phyloP scores from a whole-genome alignment of 1,140 invertebrate genomes.

The Drosophila truncata region DNA sequence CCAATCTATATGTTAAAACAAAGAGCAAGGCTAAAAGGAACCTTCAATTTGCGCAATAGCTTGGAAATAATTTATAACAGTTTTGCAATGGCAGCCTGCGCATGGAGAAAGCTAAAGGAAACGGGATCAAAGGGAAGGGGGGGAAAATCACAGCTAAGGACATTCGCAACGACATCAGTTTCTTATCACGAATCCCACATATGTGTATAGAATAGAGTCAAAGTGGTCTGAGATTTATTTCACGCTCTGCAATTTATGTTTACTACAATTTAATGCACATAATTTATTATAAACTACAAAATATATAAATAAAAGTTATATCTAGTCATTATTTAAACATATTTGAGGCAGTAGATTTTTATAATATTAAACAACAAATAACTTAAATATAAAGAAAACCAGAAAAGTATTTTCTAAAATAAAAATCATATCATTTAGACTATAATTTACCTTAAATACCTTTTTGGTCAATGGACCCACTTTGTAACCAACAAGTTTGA shows the following conservation, averaged over 20 bases:
- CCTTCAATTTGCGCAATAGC: constrained; percentile 78
- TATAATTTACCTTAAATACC: no score
- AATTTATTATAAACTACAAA: not conserved
- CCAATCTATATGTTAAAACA: constrained; percentile 80
- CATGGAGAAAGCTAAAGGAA: not conserved
- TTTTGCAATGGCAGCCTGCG: constrained; percentile 56
- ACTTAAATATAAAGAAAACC: no score
- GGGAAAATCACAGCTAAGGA: constrained; percentile 21
- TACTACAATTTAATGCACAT: not conserved
- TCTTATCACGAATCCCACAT: constrained; percentile 18
- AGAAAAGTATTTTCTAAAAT: no score
- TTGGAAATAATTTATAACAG: constrained; percentile 81
- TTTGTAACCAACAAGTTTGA: not conserved
- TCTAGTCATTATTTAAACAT: not conserved
- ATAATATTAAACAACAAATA: not conserved
- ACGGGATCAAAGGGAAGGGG: not conserved
- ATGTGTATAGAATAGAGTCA: not conserved
- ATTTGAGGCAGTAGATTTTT: not conserved
- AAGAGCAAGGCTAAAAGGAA: constrained; percentile 69
- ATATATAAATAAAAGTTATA: fast-evolving
- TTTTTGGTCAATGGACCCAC: not conserved
- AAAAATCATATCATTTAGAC: no score
- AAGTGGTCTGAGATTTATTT: not conserved
- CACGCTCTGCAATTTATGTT: constrained; percentile 1
- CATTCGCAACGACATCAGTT: constrained; percentile 28